phyloP scores from a whole-genome alignment of 2,888 invertebrate genomes.

The Enchytraeus crypticus region DNA sequence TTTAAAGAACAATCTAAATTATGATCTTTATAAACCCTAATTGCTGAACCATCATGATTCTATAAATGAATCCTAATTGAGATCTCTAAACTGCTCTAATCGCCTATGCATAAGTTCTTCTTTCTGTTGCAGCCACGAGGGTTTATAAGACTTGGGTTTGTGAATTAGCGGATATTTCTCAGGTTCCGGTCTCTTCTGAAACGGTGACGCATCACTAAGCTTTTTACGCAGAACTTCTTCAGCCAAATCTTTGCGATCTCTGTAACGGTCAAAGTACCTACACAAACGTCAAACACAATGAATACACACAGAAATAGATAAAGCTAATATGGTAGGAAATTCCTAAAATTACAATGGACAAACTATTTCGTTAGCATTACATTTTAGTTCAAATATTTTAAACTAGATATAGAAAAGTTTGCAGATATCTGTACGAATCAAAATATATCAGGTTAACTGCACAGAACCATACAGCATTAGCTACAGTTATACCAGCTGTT shows the following conservation, averaged over 20 bases:
- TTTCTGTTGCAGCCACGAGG: slow-evolving; percentile 35
- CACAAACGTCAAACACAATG: slow-evolving; percentile 20
- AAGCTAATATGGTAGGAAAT: neutral
- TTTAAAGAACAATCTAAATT: too few species aligned
- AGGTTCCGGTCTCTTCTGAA: slow-evolving; percentile 45
- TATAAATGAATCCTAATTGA: slow-evolving; percentile 8
- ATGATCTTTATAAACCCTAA: too few species aligned
- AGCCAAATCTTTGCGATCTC: slow-evolving; percentile 79
- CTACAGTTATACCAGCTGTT: too few species aligned
- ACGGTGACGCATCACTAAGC: slow-evolving; percentile 68
- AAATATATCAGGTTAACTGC: too few species aligned
- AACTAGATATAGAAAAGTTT: too few species aligned
- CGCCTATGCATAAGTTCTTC: slow-evolving; percentile 26
- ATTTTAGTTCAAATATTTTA: too few species aligned
- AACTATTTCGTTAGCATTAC: neutral
- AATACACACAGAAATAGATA: neutral
- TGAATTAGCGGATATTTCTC: slow-evolving; percentile 35
- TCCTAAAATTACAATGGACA: neutral
- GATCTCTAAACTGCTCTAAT: slow-evolving; percentile 27
- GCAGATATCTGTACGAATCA: too few species aligned
- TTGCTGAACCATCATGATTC: too few species aligned
- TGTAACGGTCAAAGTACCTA: slow-evolving; percentile 82
- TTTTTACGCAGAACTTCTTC: slow-evolving; percentile 76
- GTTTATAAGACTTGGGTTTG: slow-evolving; percentile 19
- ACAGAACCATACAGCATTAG: too few species aligned